Evolutionary conservation across 2,888 invertebrate species (phyloP), one percentile per base, ranked within the genome.

Genomic region (Stictocephala bisonia): DNA sequence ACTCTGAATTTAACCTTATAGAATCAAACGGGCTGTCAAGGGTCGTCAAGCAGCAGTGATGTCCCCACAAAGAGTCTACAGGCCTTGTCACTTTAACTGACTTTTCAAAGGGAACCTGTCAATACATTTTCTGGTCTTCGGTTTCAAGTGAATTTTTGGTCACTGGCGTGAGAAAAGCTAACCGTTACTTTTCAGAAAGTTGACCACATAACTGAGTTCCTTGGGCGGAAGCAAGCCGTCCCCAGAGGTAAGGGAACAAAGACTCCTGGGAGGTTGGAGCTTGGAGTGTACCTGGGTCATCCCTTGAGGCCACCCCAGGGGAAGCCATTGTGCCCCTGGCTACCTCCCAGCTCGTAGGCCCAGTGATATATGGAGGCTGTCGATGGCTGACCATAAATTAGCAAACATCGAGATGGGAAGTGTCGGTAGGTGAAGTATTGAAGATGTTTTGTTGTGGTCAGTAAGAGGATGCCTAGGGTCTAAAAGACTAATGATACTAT

Each of bases 371-470:
- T 44, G 26, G 64, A 6, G 24, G 26, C 64, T 64, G 64, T 64
- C 64, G 64, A 64, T 44, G 26, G 64, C 64, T 27, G n/a, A 26
- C 44, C 64, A 44, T 64, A 64, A 44, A 64, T 64, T 64, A 64
- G 44, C 64, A 13, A n/a, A 41, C n/a, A n/a, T 40, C 44, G 44
- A 64, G 64, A 64, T 64, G 64, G 60, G 64, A 64, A 44, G 44
- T 64, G 64, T 64, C 64, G 44, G 44, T 41, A 64, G 3, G 40
- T 64, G 64, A 64, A 44, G 64, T 44, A 64, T 64, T 41, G 64
- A 41, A 18, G 41, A 26, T 2, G 15, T 24, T 26, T 24, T 41
- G 4, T 13, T 9, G 9, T 15, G 44, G 44, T n/a, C n/a, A 40
- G 40, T 40, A 18, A 22, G n/a, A 60, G 18, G 31, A 3, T 27